Evolutionary conservation across 2,797 vertebrate genomes (phyloP), one percentile per base, ranked within the genome.

Genomic region (Ambastaia sidthimunki): DNA sequence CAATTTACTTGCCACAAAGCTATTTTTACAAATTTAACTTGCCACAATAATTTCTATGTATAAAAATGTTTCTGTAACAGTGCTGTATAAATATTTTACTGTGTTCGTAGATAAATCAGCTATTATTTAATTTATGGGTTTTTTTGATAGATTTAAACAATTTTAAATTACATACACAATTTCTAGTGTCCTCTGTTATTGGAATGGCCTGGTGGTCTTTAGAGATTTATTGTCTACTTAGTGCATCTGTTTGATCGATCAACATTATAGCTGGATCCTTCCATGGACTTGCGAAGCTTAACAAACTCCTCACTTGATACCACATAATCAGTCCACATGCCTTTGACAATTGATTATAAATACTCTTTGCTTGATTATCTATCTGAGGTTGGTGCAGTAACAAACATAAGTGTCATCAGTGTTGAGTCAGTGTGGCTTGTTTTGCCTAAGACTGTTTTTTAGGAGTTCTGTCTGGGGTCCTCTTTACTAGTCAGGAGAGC

Each of bases 271-370:
- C 62, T 41, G 55, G 82, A 77, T 74, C 72, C 81, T 78, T 82
- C 63, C 68, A 48, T 75, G 77, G 59, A 80, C 57, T 31, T 68
- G 55, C 57, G n/a, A 55, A 69, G 73, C 80, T 81, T 83, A 79
- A 84, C 82, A 82, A 80, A 76, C 75, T 72, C 72, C 59, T 48
- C 76, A 59, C 67, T 19, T 52, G 77, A 63, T 66, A 44, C 52
- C 28, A 55, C 75, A 75, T 82, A 82, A 86, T 87, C 79, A 84
- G 69, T 75, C 80, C 15, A 28, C 44, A 54, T 55, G 59, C 66
- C 72, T 80, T 55, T 71, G 60, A 47, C 73, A n/a, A 88, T 86
- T 80, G 83, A 89, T 88, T 86, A 83, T 71, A 71, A 66, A 84
- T 85, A 47, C 59, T 54, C 34, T 78, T 84, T 57, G 60, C 54